Conservation (phyloP, 2,797 vertebrate species). For the Poeciliopsis infans region DNA sequence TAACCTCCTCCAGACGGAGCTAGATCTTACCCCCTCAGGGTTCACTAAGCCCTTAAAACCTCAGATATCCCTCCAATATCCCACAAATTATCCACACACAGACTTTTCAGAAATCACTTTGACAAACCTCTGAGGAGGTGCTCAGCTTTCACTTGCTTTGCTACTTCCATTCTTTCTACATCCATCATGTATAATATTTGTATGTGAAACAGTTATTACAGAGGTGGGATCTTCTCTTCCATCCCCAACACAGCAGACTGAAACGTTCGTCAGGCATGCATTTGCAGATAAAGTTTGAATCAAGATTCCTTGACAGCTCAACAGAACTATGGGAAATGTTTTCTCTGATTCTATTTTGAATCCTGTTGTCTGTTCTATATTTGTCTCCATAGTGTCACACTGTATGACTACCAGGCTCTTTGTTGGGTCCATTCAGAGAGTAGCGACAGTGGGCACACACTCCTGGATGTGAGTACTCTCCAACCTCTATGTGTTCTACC, state of each 20-base stretch:
- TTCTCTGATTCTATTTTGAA: slow-evolving; percentile 19
- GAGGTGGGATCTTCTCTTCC: slow-evolving; percentile 51
- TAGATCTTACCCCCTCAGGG: slow-evolving; percentile 72
- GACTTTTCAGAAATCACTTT: slow-evolving; percentile 58
- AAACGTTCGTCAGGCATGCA: slow-evolving; percentile 38
- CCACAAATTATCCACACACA: slow-evolving; percentile 61
- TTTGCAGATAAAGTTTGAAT: slow-evolving; percentile 36
- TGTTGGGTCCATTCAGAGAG: slow-evolving; percentile 94
- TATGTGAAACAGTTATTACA: slow-evolving; percentile 50
- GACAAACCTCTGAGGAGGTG: slow-evolving; percentile 66
- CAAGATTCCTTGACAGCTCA: slow-evolving; percentile 15
- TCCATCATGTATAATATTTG: slow-evolving; percentile 56
- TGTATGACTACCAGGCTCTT: slow-evolving; percentile 90
- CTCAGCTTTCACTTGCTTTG: slow-evolving; percentile 63
- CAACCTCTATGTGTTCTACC: neutral
- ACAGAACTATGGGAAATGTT: slow-evolving; percentile 23
- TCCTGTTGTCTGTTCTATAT: slow-evolving; percentile 13
- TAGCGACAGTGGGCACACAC: slow-evolving; percentile 88
- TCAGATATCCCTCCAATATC: slow-evolving; percentile 69
- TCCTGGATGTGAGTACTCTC: slow-evolving; percentile 90
- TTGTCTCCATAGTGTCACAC: slow-evolving; percentile 66
- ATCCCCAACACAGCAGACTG: slow-evolving; percentile 46
- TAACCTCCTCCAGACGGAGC: slow-evolving; percentile 63
- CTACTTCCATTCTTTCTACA: slow-evolving; percentile 56
- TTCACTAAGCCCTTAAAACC: slow-evolving; percentile 70